Percentiles rank a stretch among this genome's conserved stretches.
phyloP scores from a whole-genome alignment of 2,888 invertebrate genomes.

The Belgica antarctica region DNA sequence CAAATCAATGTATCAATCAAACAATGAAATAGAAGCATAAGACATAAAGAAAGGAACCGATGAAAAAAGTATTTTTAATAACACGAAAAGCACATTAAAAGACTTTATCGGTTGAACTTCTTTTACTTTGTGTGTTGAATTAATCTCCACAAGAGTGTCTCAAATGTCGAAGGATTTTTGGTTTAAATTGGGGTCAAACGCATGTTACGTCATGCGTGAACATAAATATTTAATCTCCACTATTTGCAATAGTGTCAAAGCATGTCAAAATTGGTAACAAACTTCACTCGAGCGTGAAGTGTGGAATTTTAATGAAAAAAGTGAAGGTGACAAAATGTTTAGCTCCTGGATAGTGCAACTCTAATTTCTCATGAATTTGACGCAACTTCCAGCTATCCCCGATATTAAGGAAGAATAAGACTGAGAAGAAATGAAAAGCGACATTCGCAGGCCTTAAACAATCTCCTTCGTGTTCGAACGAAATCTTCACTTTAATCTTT shows the following conservation, averaged over 20 bases:
- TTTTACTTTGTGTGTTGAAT: not conserved
- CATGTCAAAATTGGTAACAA: too few species aligned
- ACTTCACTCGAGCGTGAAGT: too few species aligned
- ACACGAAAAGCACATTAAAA: constrained; percentile 40
- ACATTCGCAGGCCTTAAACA: constrained; percentile 21
- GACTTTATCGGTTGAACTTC: constrained; percentile 4
- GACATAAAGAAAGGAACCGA: not conserved
- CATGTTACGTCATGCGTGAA: too few species aligned
- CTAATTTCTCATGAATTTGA: too few species aligned
- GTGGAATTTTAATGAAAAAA: too few species aligned
- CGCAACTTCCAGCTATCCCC: too few species aligned
- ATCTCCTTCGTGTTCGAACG: constrained; percentile 5
- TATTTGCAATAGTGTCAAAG: too few species aligned
- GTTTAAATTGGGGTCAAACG: too few species aligned
- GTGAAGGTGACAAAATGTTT: too few species aligned
- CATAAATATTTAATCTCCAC: too few species aligned
- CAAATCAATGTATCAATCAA: constrained; percentile 38
- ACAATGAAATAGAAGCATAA: constrained; percentile 24
- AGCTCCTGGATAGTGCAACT: too few species aligned
- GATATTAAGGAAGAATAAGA: not conserved
- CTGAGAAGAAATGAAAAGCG: not conserved
- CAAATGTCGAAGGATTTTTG: not conserved
- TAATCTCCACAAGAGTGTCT: constrained; percentile 3
- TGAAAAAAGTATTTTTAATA: not conserved
- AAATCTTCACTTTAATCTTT: constrained; percentile 28